phyloP scores from a whole-genome alignment of 2,888 invertebrate genomes.

The Cheiracanthium punctorium region DNA sequence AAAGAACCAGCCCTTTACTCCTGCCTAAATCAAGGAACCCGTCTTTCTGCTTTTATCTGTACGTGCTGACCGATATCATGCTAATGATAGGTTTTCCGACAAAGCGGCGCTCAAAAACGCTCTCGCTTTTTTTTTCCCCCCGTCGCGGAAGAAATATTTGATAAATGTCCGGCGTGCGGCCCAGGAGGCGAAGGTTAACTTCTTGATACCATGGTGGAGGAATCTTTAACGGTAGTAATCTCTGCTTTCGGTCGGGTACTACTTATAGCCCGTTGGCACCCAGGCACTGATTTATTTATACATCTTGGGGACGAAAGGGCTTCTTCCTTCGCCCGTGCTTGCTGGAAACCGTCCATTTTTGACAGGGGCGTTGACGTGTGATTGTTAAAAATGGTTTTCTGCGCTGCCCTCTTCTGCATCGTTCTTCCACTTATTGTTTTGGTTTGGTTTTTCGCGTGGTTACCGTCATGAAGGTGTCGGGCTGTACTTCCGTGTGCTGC shows the following conservation, averaged over 20 bases:
- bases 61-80: conserved; percentile 34
- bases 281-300: conserved; percentile 1
- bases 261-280: not conserved
- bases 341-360: no score
- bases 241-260: not conserved
- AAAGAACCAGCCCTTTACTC: no score
- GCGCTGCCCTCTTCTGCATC: no score
- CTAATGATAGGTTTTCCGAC: conserved; percentile 59
- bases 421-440: no score
- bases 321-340: no score
- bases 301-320: not conserved
- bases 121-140: not conserved
- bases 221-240: conserved; percentile 39
- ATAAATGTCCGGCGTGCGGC: conserved; percentile 50
- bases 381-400: no score
- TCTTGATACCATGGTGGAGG: conserved; percentile 27
- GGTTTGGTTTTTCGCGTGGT: no score
- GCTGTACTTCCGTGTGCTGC: no score
- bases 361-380: no score
- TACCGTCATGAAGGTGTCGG: no score
- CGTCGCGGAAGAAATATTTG: conserved; percentile 12
- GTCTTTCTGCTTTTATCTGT: not conserved
- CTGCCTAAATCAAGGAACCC: not conserved
- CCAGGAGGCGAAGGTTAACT: conserved; percentile 42
- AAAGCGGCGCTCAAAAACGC: conserved; percentile 8